A percentile compares a stretch with the other conserved stretches of the same genome.
phyloP scores from a whole-genome alignment of 2,797 vertebrate species.

The Sylvia borin region DNA sequence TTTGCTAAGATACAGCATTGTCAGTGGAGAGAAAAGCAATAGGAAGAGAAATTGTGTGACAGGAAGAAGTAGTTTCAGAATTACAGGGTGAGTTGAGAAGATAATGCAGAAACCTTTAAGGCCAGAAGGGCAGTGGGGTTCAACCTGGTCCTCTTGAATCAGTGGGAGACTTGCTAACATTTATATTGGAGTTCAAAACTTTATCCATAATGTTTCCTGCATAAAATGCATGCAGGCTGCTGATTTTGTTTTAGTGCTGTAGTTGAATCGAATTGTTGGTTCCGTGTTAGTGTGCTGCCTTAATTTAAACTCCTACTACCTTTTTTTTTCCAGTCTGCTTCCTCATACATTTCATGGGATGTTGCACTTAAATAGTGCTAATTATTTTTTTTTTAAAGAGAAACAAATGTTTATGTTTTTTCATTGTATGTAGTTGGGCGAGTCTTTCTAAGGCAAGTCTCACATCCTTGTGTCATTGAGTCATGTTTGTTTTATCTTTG shows the following conservation, averaged over 20 bases:
- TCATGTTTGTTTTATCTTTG: slow-evolving; percentile 4
- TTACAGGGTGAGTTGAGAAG: not conserved
- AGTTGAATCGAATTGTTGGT: not conserved
- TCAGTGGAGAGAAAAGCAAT: not conserved
- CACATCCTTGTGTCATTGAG: not conserved
- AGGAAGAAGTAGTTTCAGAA: not conserved
- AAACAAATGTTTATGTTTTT: not conserved
- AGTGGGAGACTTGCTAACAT: not conserved
- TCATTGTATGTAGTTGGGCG: not conserved
- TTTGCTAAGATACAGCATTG: not conserved
- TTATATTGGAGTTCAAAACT: not conserved
- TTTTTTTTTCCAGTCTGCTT: not conserved
- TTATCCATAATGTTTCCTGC: not conserved
- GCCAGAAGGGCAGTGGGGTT: not conserved
- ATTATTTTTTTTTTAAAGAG: too few relatives aligned
- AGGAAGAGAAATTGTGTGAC: not conserved
- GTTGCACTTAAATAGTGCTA: not conserved
- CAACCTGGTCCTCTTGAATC: not conserved
- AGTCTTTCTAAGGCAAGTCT: not conserved
- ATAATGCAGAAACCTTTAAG: not conserved
- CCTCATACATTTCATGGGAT: not conserved
- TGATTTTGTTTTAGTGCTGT: not conserved
- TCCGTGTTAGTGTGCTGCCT: not conserved
- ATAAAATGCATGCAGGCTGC: not conserved
- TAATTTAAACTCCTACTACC: not conserved